Conservation (phyloP, 2,113 vertebrate genomes). For the Gnathonemus echidnorhynchus region DNA sequence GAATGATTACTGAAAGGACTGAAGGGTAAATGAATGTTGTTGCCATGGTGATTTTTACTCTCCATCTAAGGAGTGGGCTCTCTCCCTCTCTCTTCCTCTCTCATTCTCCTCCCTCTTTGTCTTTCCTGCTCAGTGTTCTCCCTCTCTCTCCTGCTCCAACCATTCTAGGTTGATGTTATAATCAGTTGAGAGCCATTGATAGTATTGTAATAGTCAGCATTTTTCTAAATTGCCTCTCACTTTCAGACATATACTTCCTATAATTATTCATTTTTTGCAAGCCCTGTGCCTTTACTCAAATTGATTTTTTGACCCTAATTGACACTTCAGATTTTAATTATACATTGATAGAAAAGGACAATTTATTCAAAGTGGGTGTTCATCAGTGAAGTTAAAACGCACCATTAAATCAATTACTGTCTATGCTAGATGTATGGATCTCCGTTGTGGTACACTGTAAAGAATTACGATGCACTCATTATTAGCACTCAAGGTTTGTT, state of each 20-base stretch:
- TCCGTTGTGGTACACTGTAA: background rate
- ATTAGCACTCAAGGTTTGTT: background rate
- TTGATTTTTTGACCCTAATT: background rate
- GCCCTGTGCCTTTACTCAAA: background rate
- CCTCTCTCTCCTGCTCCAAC: background rate
- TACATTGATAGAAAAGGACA: background rate
- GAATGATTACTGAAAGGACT: constrained; percentile 21
- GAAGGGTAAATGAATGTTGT: constrained; percentile 28
- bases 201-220: constrained; percentile 9
- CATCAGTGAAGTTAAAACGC: background rate
- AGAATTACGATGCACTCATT: background rate
- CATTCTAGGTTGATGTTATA: constrained; percentile 7
- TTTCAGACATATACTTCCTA: constrained; percentile 14
- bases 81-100: background rate
- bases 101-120: background rate
- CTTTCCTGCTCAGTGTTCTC: background rate
- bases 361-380: background rate
- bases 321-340: background rate
- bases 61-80: background rate
- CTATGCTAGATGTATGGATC: background rate
- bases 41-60: constrained; percentile 23
- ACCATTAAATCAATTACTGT: background rate
- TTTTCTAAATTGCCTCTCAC: constrained; percentile 8
- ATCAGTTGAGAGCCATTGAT: constrained; percentile 9
- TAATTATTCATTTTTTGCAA: constrained; percentile 13